Evolutionary conservation across 2,888 invertebrate species (phyloP).

Genomic region (Theretra japonica): DNA sequence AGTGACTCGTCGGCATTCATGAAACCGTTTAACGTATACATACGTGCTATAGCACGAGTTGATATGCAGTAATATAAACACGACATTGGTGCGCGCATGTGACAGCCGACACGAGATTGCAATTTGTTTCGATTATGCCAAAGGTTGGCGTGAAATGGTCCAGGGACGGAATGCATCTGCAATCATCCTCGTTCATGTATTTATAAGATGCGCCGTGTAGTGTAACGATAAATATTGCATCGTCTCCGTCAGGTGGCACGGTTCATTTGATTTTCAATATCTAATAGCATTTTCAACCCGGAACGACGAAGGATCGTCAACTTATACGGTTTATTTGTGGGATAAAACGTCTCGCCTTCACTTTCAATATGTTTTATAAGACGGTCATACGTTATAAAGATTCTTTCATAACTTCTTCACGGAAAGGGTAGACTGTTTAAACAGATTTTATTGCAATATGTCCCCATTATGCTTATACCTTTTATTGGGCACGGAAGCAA

Average conservation of each 20-base stretch:
- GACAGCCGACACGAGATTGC: slow-evolving; percentile 24
- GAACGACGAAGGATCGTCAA: background rate
- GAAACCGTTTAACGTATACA: background rate
- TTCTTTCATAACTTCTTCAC: background rate
- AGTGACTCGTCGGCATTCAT: slow-evolving; percentile 19
- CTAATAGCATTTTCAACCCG: background rate
- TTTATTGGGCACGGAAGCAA: too few species aligned
- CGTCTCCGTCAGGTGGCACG: slow-evolving; percentile 7
- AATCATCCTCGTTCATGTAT: slow-evolving; percentile 10
- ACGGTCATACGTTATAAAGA: background rate
- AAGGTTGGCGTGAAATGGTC: slow-evolving; percentile 19
- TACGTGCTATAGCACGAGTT: slow-evolving; percentile 4
- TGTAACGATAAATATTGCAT: slow-evolving; percentile 18
- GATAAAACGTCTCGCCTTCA: background rate
- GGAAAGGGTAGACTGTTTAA: background rate
- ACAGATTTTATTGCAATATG: background rate
- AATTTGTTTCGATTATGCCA: slow-evolving; percentile 20
- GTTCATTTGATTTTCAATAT: slow-evolving; percentile 22
- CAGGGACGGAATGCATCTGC: slow-evolving; percentile 15
- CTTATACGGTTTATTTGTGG: background rate
- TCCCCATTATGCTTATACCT: too few species aligned
- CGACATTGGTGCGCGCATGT: slow-evolving; percentile 1
- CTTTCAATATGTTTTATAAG: background rate
- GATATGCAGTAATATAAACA: slow-evolving; percentile 25
- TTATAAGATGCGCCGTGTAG: slow-evolving; percentile 11